Evolutionary conservation across 2,888 invertebrate species (phyloP), one percentile per base, ranked within the genome.

Genomic region (Apoda limacodes): DNA sequence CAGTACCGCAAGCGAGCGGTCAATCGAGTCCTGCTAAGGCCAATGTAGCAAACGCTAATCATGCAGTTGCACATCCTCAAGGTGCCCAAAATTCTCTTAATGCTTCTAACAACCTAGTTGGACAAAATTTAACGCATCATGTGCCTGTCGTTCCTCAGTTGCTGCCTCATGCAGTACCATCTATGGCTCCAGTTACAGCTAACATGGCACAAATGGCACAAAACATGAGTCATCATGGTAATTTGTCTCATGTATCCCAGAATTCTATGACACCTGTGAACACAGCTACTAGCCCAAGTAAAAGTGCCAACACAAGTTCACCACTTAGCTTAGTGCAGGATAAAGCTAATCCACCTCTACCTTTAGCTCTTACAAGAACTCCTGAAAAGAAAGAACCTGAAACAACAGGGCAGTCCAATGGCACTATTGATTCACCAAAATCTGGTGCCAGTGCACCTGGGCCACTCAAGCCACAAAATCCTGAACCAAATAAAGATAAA

Each of bases 161-260:
- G 37, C 55, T 55, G 23, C 59, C 69, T 34, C 71, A 71, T 61
- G 65, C 69, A 32, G 64, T 60, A 46, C 70, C 76, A 5, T 76
- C 82, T 48, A 67, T 83, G 82, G 66, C 83, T 41, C 69, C 82
- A 22, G 65, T 80, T 52, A 55, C 82, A 39, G 75, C 80, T 30
- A 78, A 78, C 58, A 80, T 80, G 80, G 78, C 78, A 20, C 76
- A 76, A 48, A 72, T 76, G 74, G 81, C 80, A 38, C 81, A 81
- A 42, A 80, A 80, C 49, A 80, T 80, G 80, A 76, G 76, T 51
- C 76, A 80, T 64, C 80, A 80, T 40, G 80, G 80, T 34, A 80
- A 80, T 57, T 55, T 80, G 13, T 80, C 80, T 6, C 75, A 74
- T 30, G 66, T 72, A 34, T 66, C 67, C 13, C 74, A 74, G 48